These are phyloP conservation scores for Aspidapion aeneum DNA, from an alignment of 2,888 invertebrate species.

Conservation along the genomic window DNA sequence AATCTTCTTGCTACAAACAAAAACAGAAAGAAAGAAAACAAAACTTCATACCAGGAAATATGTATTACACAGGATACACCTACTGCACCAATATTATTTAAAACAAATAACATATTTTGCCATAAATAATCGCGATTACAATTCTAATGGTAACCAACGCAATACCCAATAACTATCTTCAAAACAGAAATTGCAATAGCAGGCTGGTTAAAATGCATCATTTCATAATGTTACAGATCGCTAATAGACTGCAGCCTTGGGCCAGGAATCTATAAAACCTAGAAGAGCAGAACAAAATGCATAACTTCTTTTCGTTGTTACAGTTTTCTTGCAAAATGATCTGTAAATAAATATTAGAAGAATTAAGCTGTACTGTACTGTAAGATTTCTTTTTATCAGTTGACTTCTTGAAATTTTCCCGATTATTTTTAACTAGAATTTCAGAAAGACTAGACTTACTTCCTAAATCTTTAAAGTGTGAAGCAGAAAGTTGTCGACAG, in stretches of 20 bases:
- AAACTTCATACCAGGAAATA: background rate
- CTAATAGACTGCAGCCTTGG: background rate
- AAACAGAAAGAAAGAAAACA: background rate
- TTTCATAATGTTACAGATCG: background rate
- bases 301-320: too few species aligned
- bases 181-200: background rate
- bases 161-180: background rate
- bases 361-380: too few species aligned
- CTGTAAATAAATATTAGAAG: too few species aligned
- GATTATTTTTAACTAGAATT: too few species aligned
- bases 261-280: background rate
- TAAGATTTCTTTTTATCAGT: too few species aligned
- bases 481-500: too few species aligned
- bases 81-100: background rate
- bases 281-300: background rate
- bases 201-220: background rate
- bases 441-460: too few species aligned
- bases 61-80: too few species aligned
- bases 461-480: too few species aligned
- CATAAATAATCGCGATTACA: background rate
- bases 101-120: background rate
- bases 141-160: background rate
- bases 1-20: too few species aligned
- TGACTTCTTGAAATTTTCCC: too few species aligned
- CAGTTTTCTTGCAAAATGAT: too few species aligned